Percentiles rank a stretch among this genome's conserved stretches.
phyloP scores from a whole-genome alignment of 1,140 invertebrate genomes.

The Diorhabda elongata region DNA sequence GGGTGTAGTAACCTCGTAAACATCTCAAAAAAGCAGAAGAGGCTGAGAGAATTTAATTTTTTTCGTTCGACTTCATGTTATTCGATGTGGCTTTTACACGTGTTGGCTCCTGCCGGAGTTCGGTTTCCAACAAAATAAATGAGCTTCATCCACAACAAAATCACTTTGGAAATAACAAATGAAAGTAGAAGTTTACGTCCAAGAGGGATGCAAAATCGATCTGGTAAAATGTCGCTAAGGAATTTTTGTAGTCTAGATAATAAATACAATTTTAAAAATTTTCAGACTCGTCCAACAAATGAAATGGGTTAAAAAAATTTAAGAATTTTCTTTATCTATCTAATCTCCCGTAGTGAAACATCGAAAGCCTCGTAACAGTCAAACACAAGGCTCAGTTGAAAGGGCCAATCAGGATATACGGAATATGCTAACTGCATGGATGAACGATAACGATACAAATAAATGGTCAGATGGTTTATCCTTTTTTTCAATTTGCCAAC shows the following conservation, averaged over 20 bases:
- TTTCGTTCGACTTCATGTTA: background rate
- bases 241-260: background rate
- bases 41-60: background rate
- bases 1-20: background rate
- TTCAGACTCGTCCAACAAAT: too few species aligned
- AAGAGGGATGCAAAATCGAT: background rate
- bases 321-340: too few species aligned
- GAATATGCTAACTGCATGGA: too few species aligned
- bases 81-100: background rate
- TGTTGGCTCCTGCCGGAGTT: background rate
- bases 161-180: slow-evolving; percentile 28
- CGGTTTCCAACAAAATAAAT: slow-evolving; percentile 22
- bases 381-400: too few species aligned
- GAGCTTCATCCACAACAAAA: slow-evolving; percentile 23
- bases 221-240: background rate
- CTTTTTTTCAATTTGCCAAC: too few species aligned
- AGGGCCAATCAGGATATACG: too few species aligned
- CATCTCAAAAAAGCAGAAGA: background rate
- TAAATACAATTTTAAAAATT: too few species aligned
- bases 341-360: too few species aligned
- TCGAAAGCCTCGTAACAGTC: too few species aligned
- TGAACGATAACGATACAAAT: too few species aligned
- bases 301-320: too few species aligned
- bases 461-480: too few species aligned
- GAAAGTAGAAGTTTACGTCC: slow-evolving; percentile 26